A percentile compares a stretch with the other conserved stretches of the same genome.
Evolutionary conservation across 2,888 invertebrate species (phyloP).

Genomic region (Strigamia maritima): DNA sequence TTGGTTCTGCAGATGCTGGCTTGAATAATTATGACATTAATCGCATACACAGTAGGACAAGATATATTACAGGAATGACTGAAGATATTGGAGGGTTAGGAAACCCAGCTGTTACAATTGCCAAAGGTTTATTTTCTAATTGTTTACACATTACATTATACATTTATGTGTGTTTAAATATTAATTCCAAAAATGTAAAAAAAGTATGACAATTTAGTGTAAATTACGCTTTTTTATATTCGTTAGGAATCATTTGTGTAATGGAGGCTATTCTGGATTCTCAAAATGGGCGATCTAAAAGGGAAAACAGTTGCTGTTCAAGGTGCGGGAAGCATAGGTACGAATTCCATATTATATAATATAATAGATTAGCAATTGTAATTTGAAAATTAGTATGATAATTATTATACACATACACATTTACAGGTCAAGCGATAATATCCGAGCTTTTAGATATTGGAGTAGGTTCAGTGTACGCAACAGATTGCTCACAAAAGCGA

Average conservation of each 20-base stretch:
- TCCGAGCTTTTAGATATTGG: conserved; percentile 45
- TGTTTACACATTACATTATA: background rate
- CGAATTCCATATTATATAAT: too few relatives aligned
- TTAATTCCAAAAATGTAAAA: too few relatives aligned
- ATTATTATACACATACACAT: too few relatives aligned
- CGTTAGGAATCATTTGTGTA: conserved; percentile 46
- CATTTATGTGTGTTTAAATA: background rate
- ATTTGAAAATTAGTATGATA: too few relatives aligned
- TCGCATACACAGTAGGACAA: conserved; percentile 45
- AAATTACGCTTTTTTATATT: too few relatives aligned
- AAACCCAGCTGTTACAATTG: conserved; percentile 45
- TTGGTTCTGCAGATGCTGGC: conserved; percentile 46
- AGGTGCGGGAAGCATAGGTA: conserved; percentile 48
- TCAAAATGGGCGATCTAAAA: conserved; percentile 45
- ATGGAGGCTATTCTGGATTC: conserved; percentile 47
- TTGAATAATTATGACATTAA: conserved; percentile 46
- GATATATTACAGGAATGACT: conserved; percentile 46
- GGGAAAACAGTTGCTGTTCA: conserved; percentile 47
- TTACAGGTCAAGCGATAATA: conserved; percentile 45
- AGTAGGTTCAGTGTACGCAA: conserved; percentile 46
- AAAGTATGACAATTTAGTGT: too few relatives aligned
- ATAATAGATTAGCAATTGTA: too few relatives aligned
- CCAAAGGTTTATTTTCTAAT: conserved; percentile 43
- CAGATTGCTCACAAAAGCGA: conserved; percentile 46
- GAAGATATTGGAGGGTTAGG: conserved; percentile 47